Base-by-base conservation (phyloP, 2,113 vertebrate genomes). In the Symphodus melops region DNA sequence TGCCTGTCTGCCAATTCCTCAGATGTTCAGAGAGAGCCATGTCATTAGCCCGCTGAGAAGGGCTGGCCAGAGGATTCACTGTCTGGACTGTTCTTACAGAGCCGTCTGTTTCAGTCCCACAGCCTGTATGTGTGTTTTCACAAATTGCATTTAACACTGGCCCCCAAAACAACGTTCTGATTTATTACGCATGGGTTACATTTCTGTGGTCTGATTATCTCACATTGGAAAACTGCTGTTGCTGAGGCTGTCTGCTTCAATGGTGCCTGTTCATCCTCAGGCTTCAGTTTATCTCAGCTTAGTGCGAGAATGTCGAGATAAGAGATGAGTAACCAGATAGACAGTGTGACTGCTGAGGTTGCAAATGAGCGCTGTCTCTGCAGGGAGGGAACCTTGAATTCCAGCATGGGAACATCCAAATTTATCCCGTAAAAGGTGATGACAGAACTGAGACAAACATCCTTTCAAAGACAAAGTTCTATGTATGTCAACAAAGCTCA, bases 1-100 rank as follows among this genome's bases (percentile, higher is more conserved):
- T 75, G 85, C 86, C 56, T 21, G 61, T 69, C 75, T 91, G 92
- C 91, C 92, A 92, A 79, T 33, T 89, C 82, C 89, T 91, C 84
- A 88, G 85, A 92, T 88, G 83, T 90, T 87, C 75, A 71, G 53
- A 75, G 75, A 75, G 67, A 90, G 82, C 75, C 84, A 19, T 88
- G 87, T 86, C 88, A 87, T 89, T 80, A 81, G 77, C 77, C 79
- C 48, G 77, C 76, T 87, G 78, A 81, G 81, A 60, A 53, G 75
- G 82, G 71, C 62, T 16, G 76, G 71, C 72, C 71, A 4, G 59
- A 71, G 76, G 75, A 89, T 75, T 57, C 72, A 68, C 77, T 81
- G 86, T 91, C 75, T 86, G 72, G 77, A 83, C 67, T 3, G 10
- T 37, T 79, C 72, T 56, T 41, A 37, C 72, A 3, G 59, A 64